Evolutionary conservation across 1,140 invertebrate genomes (phyloP), one percentile per base, ranked within the genome.

Genomic region (Drosophila santomea): DNA sequence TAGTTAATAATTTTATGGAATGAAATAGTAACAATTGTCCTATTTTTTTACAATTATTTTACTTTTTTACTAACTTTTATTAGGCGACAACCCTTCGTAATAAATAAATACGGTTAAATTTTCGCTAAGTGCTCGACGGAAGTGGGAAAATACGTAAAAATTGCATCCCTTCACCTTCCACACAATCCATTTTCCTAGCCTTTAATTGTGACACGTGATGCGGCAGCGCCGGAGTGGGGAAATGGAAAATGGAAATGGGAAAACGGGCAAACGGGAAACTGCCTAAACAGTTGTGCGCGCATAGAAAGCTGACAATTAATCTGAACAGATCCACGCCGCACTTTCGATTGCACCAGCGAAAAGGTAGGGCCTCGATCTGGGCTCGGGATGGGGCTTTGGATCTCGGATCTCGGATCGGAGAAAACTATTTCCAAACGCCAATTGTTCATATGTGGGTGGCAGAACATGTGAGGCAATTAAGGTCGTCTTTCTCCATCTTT

Each of bases 381-480:
- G 56, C 23, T 52, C 41, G 38, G 68, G 57, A 54, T 60, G 58
- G 73, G 71, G 75, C 38, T 71, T 74, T 56, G 73, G 32, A 52
- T 52, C 50, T 52, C 50, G 43, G 57, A 77, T 80, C 50, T 52
- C 50, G 43, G 57, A 77, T 80, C 56, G 64, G 77, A 74, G 81
- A 75, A 85, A 85, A 86, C 63, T 74, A 74, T 68, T 85, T 77
- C 59, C 73, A 85, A 64, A 60, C 39, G 38, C 7, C 50, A 41
- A 44, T 56, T 52, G 60, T 50, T 55, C 47, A 52, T 35, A 71
- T 61, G 76, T 80, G 77, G 47, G 81, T 85, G 67, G 78, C 61
- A 60, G 81, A 85, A 85, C 82, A 86, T 74, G 78, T 47, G 68
- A 78, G 57, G 60, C 82, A 85, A 85, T 85, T 85, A 85, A 85